Evolutionary conservation across 2,797 vertebrate genomes (phyloP).

Genomic region (Silurus aristotelis): DNA sequence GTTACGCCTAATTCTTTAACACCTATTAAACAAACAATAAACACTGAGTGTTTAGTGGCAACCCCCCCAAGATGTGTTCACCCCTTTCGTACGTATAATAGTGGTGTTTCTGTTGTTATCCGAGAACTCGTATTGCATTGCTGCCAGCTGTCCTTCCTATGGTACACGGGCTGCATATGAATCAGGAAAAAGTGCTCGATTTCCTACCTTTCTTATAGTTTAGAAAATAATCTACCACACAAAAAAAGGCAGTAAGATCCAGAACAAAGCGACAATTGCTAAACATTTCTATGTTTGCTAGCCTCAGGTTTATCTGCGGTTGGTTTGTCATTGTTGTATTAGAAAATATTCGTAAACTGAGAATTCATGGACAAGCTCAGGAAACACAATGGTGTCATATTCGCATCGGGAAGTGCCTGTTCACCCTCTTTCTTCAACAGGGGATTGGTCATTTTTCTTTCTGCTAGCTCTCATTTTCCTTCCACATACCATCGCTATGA

Average conservation of each 20-base stretch:
- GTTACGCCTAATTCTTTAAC: too few species aligned
- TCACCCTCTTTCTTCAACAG: constrained; percentile 30
- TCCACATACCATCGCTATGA: constrained; percentile 49
- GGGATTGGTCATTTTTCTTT: constrained; percentile 44
- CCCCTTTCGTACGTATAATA: not conserved
- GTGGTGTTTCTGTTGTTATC: not conserved
- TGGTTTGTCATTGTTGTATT: too few species aligned
- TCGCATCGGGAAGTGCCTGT: constrained; percentile 23
- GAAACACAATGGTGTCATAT: constrained; percentile 42
- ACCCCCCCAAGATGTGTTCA: not conserved
- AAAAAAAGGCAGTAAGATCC: not conserved
- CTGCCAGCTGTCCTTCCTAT: too few species aligned
- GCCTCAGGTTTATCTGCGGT: not conserved
- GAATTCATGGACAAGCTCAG: constrained; percentile 31
- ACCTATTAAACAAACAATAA: not conserved
- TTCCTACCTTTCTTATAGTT: too few species aligned
- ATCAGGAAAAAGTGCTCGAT: not conserved
- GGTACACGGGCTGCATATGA: not conserved
- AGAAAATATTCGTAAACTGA: too few species aligned
- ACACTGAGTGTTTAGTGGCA: not conserved
- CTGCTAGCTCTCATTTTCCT: constrained; percentile 33
- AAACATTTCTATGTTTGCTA: not conserved
- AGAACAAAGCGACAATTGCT: not conserved
- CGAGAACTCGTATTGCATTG: too few species aligned
- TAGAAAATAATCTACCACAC: not conserved